Evolutionary conservation across 1,140 invertebrate genomes (phyloP), one percentile per base, ranked within the genome.

Genomic region (Leptopilina boulardi): DNA sequence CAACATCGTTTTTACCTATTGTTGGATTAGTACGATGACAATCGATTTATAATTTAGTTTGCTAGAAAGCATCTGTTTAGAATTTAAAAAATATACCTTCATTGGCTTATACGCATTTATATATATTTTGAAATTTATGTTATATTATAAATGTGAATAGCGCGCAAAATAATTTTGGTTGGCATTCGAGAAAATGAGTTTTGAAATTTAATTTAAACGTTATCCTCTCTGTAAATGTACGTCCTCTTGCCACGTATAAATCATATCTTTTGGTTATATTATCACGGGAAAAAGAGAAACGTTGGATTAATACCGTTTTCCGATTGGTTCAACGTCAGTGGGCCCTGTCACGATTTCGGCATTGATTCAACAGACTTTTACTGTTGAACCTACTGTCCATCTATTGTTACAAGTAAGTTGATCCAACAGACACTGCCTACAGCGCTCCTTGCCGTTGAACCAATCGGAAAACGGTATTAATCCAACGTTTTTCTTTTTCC

Each of bases 201-300:
- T 66, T 66, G 59, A 66, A 66, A 30, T 66, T 66, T 66, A 66
- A 66, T 66, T 66, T 30, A 66, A 66, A 66, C 59, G 59, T 66
- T 66, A 66, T 66, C 26, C 59, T 66, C 23, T 8, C 23, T 66
- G 26, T 34, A 66, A 66, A 66, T 66, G 26, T 66, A 66, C 59
- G 59, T 66, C 59, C 59, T 66, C 23, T 30, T 66, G 26, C 59
- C 26, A 13, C 59, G 59, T 66, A 66, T 66, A 34, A 66, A 66
- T 66, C 59, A 66, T 13, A 66, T 11, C 59, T 66, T 66, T 66
- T 66, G 59, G 59, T 66, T 66, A 66, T 66, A 66, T 66, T 66
- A 66, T n/a, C n/a, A n/a, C n/a, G n/a, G n/a, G n/a, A n/a, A n/a
- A n/a, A n/a, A n/a, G n/a, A n/a, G n/a, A n/a, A n/a, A n/a, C n/a